These are phyloP conservation scores for Platyscapa corneri DNA, from an alignment of 1,140 invertebrate genomes.

Conservation along the genomic window DNA sequence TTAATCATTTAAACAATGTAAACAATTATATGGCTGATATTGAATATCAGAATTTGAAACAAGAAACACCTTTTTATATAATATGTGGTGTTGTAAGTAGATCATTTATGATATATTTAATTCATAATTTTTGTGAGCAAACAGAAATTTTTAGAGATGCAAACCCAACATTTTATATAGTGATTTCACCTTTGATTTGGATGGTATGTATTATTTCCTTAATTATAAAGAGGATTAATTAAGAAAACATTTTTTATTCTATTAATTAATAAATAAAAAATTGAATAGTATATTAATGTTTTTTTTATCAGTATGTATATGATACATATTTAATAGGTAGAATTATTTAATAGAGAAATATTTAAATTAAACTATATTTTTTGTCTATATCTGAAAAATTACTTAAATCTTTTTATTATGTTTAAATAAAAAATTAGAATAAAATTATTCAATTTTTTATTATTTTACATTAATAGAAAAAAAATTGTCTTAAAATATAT, in stretches of 20 bases:
- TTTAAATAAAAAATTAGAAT: too few species aligned
- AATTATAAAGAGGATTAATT: not conserved
- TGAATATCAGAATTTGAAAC: constrained; percentile 49
- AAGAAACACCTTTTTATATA: constrained; percentile 56
- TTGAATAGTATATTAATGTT: not conserved
- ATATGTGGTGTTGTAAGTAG: constrained; percentile 40
- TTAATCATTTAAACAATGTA: not conserved
- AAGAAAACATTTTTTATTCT: too few species aligned
- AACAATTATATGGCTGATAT: not conserved
- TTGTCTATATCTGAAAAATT: too few species aligned
- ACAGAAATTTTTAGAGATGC: constrained; percentile 53
- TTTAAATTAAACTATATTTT: too few species aligned
- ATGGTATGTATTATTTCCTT: constrained; percentile 55
- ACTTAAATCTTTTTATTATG: too few species aligned
- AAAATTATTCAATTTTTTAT: too few species aligned
- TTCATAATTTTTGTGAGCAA: constrained; percentile 52
- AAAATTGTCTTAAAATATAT: not conserved
- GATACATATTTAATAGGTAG: too few species aligned
- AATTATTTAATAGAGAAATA: too few species aligned
- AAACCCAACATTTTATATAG: constrained; percentile 57
- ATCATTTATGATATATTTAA: constrained; percentile 52
- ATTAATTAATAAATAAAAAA: not conserved
- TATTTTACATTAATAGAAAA: too few species aligned
- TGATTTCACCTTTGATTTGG: constrained; percentile 55
- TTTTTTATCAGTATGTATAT: too few species aligned